Conservation (phyloP, 2,113 vertebrate genomes). For the Xiphias gladius region DNA sequence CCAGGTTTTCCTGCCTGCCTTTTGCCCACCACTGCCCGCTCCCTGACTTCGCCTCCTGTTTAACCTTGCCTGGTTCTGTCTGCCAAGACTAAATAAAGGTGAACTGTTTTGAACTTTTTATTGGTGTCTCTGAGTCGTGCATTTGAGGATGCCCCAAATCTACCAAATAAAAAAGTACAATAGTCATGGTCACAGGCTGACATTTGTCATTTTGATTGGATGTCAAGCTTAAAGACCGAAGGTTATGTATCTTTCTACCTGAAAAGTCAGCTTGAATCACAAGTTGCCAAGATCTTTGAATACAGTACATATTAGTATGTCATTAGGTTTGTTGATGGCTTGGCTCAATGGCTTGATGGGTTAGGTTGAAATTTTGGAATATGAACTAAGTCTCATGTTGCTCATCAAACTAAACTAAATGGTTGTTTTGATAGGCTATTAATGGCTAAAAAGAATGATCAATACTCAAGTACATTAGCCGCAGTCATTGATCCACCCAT, state of each 20-base stretch:
- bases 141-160: not conserved
- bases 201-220: not conserved
- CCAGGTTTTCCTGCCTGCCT: too few relatives aligned
- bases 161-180: not conserved
- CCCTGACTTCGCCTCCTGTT: too few relatives aligned
- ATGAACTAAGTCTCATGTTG: not conserved
- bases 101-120: too few relatives aligned
- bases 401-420: constrained; percentile 9
- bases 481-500: constrained; percentile 16
- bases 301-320: not conserved
- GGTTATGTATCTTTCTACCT: not conserved
- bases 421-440: not conserved
- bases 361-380: not conserved
- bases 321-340: not conserved
- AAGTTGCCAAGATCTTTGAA: not conserved
- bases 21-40: too few relatives aligned
- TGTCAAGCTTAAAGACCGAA: not conserved
- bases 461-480: constrained; percentile 34
- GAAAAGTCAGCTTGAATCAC: not conserved
- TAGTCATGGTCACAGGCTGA: not conserved
- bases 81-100: too few relatives aligned
- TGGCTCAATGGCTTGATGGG: not conserved
- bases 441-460: constrained; percentile 15
- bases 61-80: too few relatives aligned
- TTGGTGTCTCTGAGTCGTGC: too few relatives aligned